Conservation (phyloP, 2,797 vertebrate species). For the Salarias fasciatus region DNA sequence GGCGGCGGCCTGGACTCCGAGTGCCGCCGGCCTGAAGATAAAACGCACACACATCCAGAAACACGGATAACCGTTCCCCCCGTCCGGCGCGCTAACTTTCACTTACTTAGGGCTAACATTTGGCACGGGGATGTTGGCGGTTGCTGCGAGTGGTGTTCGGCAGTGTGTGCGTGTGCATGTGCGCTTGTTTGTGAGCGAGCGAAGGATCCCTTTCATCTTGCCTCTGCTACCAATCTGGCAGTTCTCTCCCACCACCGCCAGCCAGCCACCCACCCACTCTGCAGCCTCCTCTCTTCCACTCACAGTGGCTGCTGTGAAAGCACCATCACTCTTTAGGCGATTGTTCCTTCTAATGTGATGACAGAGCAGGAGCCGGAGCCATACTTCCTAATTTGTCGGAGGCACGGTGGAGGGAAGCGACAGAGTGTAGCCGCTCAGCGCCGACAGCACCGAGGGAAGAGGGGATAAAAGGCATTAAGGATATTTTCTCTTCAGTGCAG, state of each 20-base stretch:
- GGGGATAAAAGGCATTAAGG: neutral
- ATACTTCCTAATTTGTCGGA: slow-evolving; percentile 44
- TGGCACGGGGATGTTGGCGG: slow-evolving; percentile 48
- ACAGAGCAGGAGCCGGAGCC: slow-evolving; percentile 24
- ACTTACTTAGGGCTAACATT: slow-evolving; percentile 59
- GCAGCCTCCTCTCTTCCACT: slow-evolving; percentile 29
- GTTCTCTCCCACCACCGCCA: neutral
- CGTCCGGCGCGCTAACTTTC: slow-evolving; percentile 41
- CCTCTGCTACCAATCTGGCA: slow-evolving; percentile 35
- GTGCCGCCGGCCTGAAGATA: slow-evolving; percentile 17
- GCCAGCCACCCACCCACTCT: slow-evolving; percentile 19
- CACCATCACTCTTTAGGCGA: slow-evolving; percentile 44
- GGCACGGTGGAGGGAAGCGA: slow-evolving; percentile 10
- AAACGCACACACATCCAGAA: slow-evolving; percentile 3
- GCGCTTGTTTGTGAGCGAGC: slow-evolving; percentile 20
- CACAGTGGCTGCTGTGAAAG: slow-evolving; percentile 44
- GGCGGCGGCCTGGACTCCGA: neutral
- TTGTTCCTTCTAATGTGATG: slow-evolving; percentile 56
- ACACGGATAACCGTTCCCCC: neutral
- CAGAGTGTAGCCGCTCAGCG: neutral
- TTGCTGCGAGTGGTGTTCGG: slow-evolving; percentile 28
- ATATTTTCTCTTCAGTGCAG: too few species aligned
- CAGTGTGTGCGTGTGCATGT: slow-evolving; percentile 7
- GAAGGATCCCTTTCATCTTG: slow-evolving; percentile 57
- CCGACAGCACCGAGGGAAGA: neutral